These are phyloP conservation scores for Siniperca knerii DNA, from an alignment of 2,113 vertebrate genomes.

Conservation along the genomic window DNA sequence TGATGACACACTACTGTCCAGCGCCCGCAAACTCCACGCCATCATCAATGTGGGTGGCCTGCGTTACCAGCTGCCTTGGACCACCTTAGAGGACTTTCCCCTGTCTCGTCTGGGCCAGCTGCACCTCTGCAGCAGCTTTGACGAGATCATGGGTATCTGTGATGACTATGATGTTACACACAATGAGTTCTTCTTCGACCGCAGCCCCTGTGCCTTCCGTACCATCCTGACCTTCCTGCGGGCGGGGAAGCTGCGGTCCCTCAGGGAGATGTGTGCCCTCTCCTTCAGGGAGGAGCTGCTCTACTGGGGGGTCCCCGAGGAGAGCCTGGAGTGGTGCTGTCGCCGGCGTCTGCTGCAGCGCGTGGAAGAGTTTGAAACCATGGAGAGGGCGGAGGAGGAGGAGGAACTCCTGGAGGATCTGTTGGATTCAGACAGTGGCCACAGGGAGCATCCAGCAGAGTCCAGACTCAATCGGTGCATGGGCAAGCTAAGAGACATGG, in stretches of 20 bases:
- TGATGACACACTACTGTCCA: conserved; percentile 73
- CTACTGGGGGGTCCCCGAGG: conserved; percentile 97
- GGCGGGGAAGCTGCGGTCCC: conserved; percentile 92
- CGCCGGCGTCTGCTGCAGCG: conserved; percentile 93
- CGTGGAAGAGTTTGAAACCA: conserved; percentile 93
- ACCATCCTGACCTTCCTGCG: conserved; percentile 96
- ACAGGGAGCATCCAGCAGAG: conserved; percentile 76
- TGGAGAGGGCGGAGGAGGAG: conserved; percentile 91
- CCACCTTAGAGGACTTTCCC: conserved; percentile 96
- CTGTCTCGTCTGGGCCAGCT: conserved; percentile 93
- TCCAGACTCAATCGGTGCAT: conserved; percentile 89
- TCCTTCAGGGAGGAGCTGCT: conserved; percentile 97
- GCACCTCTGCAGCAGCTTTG: conserved; percentile 94
- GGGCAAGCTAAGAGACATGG: conserved; percentile 95
- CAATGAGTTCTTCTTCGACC: conserved; percentile 99
- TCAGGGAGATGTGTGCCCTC: conserved; percentile 94
- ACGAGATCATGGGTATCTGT: conserved; percentile 95
- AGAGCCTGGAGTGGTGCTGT: conserved; percentile 96
- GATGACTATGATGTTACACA: conserved; percentile 95
- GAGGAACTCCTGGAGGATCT: conserved; percentile 81
- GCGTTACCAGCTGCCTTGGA: conserved; percentile 96
- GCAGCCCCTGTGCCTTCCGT: conserved; percentile 94
- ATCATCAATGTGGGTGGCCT: conserved; percentile 98
- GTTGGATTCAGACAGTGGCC: conserved; percentile 83
- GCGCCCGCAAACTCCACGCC: conserved; percentile 88